Evolutionary conservation across 1,140 invertebrate species (phyloP), one percentile per base, ranked within the genome.

Genomic region (Pseudomyrmex dendroicus): DNA sequence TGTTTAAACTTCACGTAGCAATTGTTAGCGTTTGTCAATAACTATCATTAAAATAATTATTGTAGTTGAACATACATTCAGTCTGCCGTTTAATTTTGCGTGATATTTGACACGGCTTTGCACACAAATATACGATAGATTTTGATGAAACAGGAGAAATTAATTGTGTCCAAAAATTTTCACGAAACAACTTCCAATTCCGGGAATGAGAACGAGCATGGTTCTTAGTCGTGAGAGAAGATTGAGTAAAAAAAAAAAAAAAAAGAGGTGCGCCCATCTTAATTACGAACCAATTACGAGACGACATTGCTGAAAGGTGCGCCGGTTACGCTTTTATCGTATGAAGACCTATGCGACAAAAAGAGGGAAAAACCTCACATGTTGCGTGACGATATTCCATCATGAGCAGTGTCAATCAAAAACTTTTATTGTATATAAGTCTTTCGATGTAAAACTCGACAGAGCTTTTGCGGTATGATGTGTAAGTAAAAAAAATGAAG

Each of bases 221-320:
- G 5, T 35, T 77, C 70, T 80, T 70, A 54, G 76, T 70, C 22
- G 44, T 44, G 10, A 25, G 10, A 25, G 13, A 48, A 17, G 44
- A 78, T 80, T 88, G 74, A 67, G 59, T 59, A 83, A 35, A 13
- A 13, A 35, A 35, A 35, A 48, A 13, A 5, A 83, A 87, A 85
- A 83, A 56, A 48, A 13, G 7, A 48, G 87, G 61, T 85, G 63
- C 88, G 61, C 85, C 88, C 74, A 89, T 13, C 48, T 83, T 89
- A 89, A 89, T 89, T 89, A 89, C 64, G 22, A 20, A 25, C 52
- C 83, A 85, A 85, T 89, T 89, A 89, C 52, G 83, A 44, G 78
- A 74, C 52, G 57, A 82, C 62, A 35, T 12, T 22, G 15, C 44
- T 73, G 25, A 52, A 46, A 85, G 87, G 87, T 52, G 87, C 77